Evolutionary conservation across 2,113 vertebrate genomes (phyloP), one percentile per base, ranked within the genome.

Genomic region (Oryzias woworae): DNA sequence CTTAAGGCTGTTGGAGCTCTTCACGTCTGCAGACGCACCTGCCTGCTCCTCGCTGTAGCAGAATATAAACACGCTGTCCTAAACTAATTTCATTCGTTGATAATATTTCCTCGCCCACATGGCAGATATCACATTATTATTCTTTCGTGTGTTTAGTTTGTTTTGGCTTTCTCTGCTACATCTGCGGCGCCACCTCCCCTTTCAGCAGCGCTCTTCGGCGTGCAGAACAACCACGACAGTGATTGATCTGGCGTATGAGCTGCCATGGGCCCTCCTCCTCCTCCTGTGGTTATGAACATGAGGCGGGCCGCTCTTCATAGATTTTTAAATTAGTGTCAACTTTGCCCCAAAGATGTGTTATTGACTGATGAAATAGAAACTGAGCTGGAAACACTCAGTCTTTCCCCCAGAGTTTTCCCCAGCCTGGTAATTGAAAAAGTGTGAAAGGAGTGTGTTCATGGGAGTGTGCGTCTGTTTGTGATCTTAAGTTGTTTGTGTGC

Each of bases 321-420:
- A 92, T 93, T 92, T 93, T 92, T 92, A 91, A 92, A 92, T 93
- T 93, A 92, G 91, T 86, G 88, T 89, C 91, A 91, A 87, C 91
- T 92, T 91, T 91, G 87, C 89, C 89, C 87, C 88, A 92, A 92
- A 93, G 92, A 93, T 92, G 90, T 89, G 87, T 91, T 93, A 93
- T 93, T 91, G 92, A 92, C 91, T 92, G 88, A 84, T 90, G 91
- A 90, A 91, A 92, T 88, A 88, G 90, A 92, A 91, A 89, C 90
- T 77, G 83, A 87, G 89, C 88, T 86, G 81, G 85, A 88, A 90
- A 90, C 87, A 88, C 85, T 90, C 84, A 75, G 73, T 85, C 84
- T 85, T 83, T 89, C 91, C 91, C 31, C 90, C 77, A 79, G 91
- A 92, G 91, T 91, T 91, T 89, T 87, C 81, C 75, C 72, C 80